Conservation (phyloP, 2,888 invertebrate genomes). For the Unio delphinus region DNA sequence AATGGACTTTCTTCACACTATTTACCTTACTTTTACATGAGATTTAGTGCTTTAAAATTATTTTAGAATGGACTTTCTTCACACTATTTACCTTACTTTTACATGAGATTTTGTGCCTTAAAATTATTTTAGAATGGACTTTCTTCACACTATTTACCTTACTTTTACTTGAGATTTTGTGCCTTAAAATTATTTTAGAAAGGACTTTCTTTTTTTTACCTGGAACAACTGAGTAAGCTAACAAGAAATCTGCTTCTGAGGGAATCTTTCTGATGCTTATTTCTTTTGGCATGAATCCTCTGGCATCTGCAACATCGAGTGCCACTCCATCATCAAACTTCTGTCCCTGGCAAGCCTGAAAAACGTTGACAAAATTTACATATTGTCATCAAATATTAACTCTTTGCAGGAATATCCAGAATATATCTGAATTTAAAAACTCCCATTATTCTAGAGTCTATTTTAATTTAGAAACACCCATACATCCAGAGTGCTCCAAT, state of each 20-base stretch:
- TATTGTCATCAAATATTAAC: neutral
- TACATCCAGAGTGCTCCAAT: too few species aligned
- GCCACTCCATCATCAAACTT: conserved; percentile 59
- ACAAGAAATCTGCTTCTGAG: conserved; percentile 68
- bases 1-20: too few species aligned
- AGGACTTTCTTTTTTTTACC: conserved; percentile 74
- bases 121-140: too few species aligned
- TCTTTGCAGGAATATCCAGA: neutral
- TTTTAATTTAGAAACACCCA: too few species aligned
- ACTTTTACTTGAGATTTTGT: neutral
- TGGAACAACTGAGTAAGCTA: conserved; percentile 69
- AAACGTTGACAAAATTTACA: conserved; percentile 4
- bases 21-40: too few species aligned
- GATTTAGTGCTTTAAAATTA: too few species aligned
- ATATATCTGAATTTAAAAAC: neutral
- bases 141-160: too few species aligned
- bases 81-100: too few species aligned
- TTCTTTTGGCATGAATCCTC: conserved; percentile 79
- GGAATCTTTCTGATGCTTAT: conserved; percentile 75
- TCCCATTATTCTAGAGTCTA: too few species aligned
- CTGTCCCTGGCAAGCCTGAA: conserved; percentile 65
- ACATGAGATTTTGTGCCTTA: too few species aligned
- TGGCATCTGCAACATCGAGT: conserved; percentile 48
- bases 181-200: too few species aligned
- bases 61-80: too few species aligned